Percentiles rank a stretch among this genome's conserved stretches.
Conservation (phyloP, 2,797 vertebrate species). For the Schizothorax lantsangensis region DNA sequence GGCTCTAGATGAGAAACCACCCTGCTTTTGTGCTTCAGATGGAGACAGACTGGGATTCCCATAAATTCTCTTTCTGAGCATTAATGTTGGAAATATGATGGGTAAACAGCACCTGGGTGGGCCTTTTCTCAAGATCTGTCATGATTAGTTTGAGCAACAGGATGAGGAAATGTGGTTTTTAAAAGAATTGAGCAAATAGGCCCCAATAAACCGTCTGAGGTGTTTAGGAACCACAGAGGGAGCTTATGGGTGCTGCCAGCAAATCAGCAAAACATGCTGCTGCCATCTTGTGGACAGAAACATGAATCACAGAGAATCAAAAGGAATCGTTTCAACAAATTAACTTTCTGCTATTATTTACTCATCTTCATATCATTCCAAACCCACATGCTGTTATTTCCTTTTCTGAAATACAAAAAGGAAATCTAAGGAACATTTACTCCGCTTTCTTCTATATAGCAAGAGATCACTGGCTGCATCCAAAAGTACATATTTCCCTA, state of each 20-base stretch:
- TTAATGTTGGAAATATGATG: not conserved
- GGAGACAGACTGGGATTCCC: not conserved
- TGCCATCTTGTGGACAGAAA: conserved; percentile 67
- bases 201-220: not conserved
- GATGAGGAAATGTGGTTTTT: not conserved
- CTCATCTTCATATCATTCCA: not conserved
- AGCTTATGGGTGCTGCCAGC: not conserved
- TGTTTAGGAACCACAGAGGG: not conserved
- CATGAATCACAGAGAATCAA: not conserved
- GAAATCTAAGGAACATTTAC: not conserved
- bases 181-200: not conserved
- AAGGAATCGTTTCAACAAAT: not conserved
- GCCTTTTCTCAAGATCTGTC: not conserved
- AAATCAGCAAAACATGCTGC: conserved; percentile 32
- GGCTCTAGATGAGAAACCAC: not conserved
- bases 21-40: not conserved
- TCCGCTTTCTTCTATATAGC: not conserved
- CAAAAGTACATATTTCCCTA: not conserved
- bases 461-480: not conserved
- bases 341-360: not conserved
- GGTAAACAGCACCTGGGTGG: not conserved
- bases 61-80: not conserved
- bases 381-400: not conserved
- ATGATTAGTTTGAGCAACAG: not conserved
- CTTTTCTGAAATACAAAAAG: not conserved